Evolutionary conservation across 2,797 vertebrate genomes (phyloP).

Genomic region (Lophius americanus): DNA sequence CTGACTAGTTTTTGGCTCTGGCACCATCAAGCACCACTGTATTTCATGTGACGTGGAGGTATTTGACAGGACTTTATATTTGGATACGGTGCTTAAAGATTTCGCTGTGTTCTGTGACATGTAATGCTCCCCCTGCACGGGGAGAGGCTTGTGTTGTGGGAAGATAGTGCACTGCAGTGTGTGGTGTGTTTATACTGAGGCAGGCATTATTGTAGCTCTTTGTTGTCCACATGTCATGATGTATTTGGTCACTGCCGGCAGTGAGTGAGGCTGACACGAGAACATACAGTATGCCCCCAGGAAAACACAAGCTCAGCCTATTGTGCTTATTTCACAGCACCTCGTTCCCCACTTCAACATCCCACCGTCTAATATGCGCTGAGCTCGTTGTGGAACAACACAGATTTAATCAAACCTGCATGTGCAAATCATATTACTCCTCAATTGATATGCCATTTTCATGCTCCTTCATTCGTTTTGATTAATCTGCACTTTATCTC

Average conservation of each 20-base stretch:
- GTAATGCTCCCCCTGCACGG: constrained; percentile 68
- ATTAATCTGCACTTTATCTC: constrained; percentile 61
- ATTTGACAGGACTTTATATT: constrained; percentile 64
- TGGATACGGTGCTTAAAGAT: constrained; percentile 78
- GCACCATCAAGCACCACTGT: constrained; percentile 54
- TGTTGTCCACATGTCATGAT: constrained; percentile 82
- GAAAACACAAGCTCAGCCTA: constrained; percentile 76
- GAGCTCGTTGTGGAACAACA: constrained; percentile 46
- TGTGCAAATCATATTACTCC: constrained; percentile 50
- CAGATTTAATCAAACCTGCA: constrained; percentile 62
- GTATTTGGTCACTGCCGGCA: constrained; percentile 77
- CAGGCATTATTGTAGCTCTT: constrained; percentile 75
- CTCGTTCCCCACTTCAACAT: constrained; percentile 35
- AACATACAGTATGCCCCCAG: constrained; percentile 73
- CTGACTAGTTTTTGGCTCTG: constrained; percentile 62
- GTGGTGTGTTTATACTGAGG: constrained; percentile 40
- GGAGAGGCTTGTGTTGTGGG: constrained; percentile 70
- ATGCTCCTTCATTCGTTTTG: constrained; percentile 50
- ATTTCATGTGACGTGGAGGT: constrained; percentile 69
- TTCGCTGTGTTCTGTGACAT: constrained; percentile 74
- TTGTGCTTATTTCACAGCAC: constrained; percentile 67
- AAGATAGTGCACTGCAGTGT: constrained; percentile 60
- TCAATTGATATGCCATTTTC: constrained; percentile 45
- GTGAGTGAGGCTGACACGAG: constrained; percentile 75
- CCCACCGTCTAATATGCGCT: constrained; percentile 44